phyloP scores from a whole-genome alignment of 1,140 invertebrate genomes.

The Drosophila prosaltans region DNA sequence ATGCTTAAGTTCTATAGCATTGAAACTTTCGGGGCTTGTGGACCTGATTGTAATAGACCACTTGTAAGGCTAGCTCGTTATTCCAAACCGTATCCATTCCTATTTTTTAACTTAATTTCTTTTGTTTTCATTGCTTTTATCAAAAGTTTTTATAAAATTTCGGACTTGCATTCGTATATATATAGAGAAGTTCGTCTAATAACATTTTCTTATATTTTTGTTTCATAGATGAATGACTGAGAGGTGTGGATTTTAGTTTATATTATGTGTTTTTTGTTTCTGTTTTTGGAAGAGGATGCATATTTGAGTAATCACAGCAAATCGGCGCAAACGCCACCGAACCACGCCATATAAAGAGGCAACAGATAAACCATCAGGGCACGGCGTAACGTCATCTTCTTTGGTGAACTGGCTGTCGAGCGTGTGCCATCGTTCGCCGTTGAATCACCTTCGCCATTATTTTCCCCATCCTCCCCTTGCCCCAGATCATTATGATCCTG shows the following conservation, averaged over 20 bases:
- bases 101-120: constrained; percentile 22
- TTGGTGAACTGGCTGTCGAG: constrained; percentile 50
- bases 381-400: constrained; percentile 85
- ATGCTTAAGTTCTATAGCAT: background rate
- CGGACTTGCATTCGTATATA: constrained; percentile 71
- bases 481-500: constrained; percentile 61
- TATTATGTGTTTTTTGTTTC: background rate
- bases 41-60: background rate
- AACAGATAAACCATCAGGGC: constrained; percentile 90
- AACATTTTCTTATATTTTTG: constrained; percentile 57
- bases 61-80: background rate
- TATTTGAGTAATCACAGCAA: constrained; percentile 87
- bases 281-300: constrained; percentile 25
- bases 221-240: constrained; percentile 79
- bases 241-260: constrained; percentile 51
- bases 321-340: constrained; percentile 90
- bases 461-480: constrained; percentile 33
- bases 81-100: background rate
- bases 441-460: constrained; percentile 33
- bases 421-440: constrained; percentile 43
- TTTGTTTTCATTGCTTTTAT: constrained; percentile 70
- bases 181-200: constrained; percentile 62
- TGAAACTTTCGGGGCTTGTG: background rate
- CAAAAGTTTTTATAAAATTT: constrained; percentile 81
- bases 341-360: constrained; percentile 92